Conservation (phyloP, 2,888 invertebrate genomes). For the Tiphia femorata region DNA sequence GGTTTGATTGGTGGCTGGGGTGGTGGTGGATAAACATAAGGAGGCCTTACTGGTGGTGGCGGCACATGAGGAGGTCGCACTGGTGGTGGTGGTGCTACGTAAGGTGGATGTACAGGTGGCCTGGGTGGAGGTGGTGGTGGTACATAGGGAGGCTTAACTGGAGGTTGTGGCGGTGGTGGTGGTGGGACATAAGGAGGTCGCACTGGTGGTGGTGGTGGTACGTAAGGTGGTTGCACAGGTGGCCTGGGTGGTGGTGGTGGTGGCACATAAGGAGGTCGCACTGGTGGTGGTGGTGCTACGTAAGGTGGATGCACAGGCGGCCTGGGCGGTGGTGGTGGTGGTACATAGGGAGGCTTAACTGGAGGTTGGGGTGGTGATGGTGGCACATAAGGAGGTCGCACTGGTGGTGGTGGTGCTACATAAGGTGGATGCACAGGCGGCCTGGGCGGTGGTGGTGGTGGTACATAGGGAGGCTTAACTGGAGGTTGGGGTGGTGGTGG, state of each 20-base stretch:
- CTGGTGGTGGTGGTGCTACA: conserved; percentile 47
- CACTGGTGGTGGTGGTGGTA: too few relatives aligned
- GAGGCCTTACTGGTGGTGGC: conserved; percentile 10
- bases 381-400: conserved; percentile 37
- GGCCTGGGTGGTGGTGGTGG: conserved; percentile 62
- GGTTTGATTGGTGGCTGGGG: conserved; percentile 14
- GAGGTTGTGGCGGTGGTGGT: background rate
- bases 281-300: conserved; percentile 28
- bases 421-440: conserved; percentile 13
- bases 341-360: conserved; percentile 17
- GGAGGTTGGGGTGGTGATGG: conserved; percentile 27
- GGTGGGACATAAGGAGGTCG: too few relatives aligned
- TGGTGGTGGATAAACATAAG: conserved; percentile 20
- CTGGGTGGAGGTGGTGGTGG: background rate
- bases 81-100: conserved; percentile 5
- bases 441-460: conserved; percentile 16
- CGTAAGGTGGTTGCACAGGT: too few relatives aligned
- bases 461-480: conserved; percentile 17
- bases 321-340: too few relatives aligned
- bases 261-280: conserved; percentile 19
- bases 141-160: conserved; percentile 15
- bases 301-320: conserved; percentile 15
- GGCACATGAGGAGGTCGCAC: conserved; percentile 21
- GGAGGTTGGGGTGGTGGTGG: conserved; percentile 28
- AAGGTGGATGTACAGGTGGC: too few relatives aligned